Percentiles rank a stretch among this genome's conserved stretches.
These are phyloP conservation scores for Tupaia chinensis DNA, from an alignment of 2,113 vertebrate genomes.

Conservation along the genomic window DNA sequence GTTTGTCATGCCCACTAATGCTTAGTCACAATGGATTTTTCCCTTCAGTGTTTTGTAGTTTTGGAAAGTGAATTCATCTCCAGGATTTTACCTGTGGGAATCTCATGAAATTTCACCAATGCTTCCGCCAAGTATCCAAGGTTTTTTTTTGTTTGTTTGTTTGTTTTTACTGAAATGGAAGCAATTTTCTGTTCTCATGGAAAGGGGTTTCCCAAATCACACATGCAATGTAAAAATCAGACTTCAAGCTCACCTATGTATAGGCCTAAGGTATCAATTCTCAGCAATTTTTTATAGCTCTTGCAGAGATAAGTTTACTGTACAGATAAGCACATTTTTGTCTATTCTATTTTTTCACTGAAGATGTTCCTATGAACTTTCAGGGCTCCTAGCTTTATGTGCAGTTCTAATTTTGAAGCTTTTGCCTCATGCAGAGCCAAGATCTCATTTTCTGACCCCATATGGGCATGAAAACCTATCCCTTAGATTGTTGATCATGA, in stretches of 20 bases:
- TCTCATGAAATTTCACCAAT: neutral
- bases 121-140: neutral
- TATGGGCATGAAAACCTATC: neutral
- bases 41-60: constrained; percentile 1
- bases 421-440: neutral
- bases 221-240: neutral
- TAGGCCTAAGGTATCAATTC: neutral
- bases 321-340: neutral
- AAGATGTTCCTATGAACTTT: constrained; percentile 25
- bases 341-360: neutral
- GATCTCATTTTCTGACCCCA: constrained; percentile 35
- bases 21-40: neutral
- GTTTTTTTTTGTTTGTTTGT: no score
- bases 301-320: neutral
- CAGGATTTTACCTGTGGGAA: neutral
- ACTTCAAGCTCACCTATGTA: neutral
- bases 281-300: neutral
- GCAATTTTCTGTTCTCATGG: neutral
- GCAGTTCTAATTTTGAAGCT: constrained; percentile 33
- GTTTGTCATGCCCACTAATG: neutral
- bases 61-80: constrained; percentile 36
- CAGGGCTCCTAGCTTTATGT: neutral
- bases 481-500: neutral
- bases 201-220: neutral
- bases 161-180: neutral